Evolutionary conservation across 2,113 vertebrate species (phyloP).

Genomic region (Pseudorasbora parva): DNA sequence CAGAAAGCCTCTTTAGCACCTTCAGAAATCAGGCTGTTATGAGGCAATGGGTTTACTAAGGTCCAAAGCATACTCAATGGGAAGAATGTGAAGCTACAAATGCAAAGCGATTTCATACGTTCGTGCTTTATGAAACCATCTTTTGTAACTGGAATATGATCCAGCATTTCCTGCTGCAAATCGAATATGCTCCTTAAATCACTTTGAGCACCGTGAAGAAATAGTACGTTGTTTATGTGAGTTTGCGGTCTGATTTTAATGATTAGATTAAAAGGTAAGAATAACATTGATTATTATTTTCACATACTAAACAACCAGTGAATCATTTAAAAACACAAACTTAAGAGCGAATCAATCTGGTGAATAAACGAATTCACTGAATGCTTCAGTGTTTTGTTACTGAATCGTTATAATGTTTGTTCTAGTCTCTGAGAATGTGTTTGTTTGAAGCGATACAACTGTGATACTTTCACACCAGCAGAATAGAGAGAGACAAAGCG

Average conservation of each 20-base stretch:
- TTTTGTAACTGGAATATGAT: not conserved
- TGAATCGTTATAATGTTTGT: no score
- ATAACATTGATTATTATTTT: no score
- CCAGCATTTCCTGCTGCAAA: no score
- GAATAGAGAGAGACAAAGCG: not conserved
- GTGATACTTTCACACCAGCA: not conserved
- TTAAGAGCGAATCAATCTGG: no score
- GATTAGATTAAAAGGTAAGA: no score
- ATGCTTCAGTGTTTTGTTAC: not conserved
- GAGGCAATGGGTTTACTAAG: not conserved
- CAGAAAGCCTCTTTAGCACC: conserved; percentile 16
- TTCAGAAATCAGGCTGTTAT: not conserved
- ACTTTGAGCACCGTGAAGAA: no score
- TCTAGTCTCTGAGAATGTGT: not conserved
- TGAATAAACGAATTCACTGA: no score
- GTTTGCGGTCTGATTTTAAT: no score
- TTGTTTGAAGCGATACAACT: not conserved
- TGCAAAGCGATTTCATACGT: not conserved
- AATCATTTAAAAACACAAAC: not conserved
- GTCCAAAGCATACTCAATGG: not conserved
- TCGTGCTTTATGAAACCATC: not conserved
- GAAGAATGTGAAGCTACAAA: not conserved
- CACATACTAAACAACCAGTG: not conserved
- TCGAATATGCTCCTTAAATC: no score
- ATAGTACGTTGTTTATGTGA: no score